Evolutionary conservation across 2,888 invertebrate species (phyloP).

Genomic region (Ptilodon capucinus): DNA sequence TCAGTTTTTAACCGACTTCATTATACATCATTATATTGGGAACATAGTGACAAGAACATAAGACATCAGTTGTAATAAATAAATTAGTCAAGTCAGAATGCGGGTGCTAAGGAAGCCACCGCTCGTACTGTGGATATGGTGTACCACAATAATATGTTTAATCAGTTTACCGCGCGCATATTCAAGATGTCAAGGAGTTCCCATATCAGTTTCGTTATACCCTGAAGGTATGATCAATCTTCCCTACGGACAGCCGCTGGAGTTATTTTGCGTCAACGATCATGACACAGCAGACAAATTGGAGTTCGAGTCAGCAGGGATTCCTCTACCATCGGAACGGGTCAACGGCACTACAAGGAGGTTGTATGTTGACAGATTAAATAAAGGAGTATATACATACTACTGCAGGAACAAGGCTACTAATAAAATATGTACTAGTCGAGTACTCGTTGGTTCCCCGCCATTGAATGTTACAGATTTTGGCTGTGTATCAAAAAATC

Average conservation of each 20-base stretch:
- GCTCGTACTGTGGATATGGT: conserved; percentile 65
- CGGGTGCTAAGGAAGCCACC: conserved; percentile 52
- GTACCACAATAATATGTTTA: conserved; percentile 58
- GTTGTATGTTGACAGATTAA: conserved; percentile 79
- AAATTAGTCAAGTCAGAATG: conserved; percentile 49
- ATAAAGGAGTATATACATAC: conserved; percentile 77
- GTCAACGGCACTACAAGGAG: conserved; percentile 85
- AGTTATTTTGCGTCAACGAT: conserved; percentile 84
- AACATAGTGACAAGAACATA: too few species aligned
- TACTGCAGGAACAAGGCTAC: conserved; percentile 74
- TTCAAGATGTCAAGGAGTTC: conserved; percentile 55
- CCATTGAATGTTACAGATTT: conserved; percentile 87
- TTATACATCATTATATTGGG: too few species aligned
- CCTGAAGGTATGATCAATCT: conserved; percentile 83
- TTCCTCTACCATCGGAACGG: conserved; percentile 59
- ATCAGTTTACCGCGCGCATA: conserved; percentile 63
- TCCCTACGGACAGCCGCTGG: conserved; percentile 83
- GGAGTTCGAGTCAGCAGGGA: conserved; percentile 57
- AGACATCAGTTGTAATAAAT: conserved; percentile 62
- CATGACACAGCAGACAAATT: conserved; percentile 66
- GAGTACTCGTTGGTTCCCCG: conserved; percentile 72
- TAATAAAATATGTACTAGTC: conserved; percentile 50
- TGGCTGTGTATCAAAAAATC: conserved; percentile 87
- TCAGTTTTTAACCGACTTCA: not conserved
- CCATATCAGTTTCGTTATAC: conserved; percentile 59